Evolutionary conservation across 2,113 vertebrate species (phyloP), one percentile per base, ranked within the genome.

Genomic region (Xenopus tropicalis): DNA sequence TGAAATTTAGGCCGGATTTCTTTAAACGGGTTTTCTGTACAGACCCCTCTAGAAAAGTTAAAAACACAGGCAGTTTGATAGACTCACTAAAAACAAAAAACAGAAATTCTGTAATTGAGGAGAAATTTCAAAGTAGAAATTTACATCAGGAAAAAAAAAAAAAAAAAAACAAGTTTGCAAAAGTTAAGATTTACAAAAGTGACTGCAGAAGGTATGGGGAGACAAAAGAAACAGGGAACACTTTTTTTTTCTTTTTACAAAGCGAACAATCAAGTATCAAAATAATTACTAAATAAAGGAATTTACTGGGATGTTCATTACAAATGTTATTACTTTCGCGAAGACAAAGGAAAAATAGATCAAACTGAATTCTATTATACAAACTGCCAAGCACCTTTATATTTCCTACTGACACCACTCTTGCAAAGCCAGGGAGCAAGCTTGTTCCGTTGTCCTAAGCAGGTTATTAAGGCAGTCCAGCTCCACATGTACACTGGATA

Each of bases 381-480:
- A 74, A 68, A 76, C 46, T 69, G 73, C 73, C 66, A 56, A 76
- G 66, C 73, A 69, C 73, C 44, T n/a, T 48, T 64, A 37, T 37
- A 52, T 68, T 62, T 24, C 37, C 61, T 61, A 25, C 56, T 74
- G 17, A 58, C 48, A 46, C 21, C 51, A 56, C 58, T 62, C 59
- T 42, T 58, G 62, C 66, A 66, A 64, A 64, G 59, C 43, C 19
- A 61, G 42, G 43, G 17, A 61, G 58, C 65, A 62, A 46, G 9
- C 62, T 37, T 43, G 37, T n/a, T 46, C 66, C 52, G 65, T 54
- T 63, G 59, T 44, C 54, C 19, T 7, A 14, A 54, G 43, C 58
- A 69, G 65, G 64, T 69, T 74, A 74, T 66, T 76, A 76, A 76
- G 73, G 73, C 73, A 52, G 66, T 46, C 44, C 22, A 29, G 69